Percentiles rank a stretch among this genome's conserved stretches.
Evolutionary conservation across 37 sponge, comb jelly and placozoan species (phyloP).

Genomic region (Ianthella basta): DNA sequence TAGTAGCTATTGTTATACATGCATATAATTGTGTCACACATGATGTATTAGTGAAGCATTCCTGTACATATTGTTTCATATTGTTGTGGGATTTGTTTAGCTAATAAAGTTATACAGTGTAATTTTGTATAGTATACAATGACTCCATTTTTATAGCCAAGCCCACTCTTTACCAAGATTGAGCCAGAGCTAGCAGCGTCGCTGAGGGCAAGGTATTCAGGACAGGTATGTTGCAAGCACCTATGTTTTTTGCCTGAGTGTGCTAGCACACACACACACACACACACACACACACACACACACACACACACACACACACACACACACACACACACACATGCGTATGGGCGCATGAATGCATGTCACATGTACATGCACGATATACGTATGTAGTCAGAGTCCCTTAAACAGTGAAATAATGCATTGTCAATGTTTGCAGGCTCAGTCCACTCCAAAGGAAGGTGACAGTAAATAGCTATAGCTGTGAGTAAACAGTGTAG

Average conservation of each 20-base stretch:
- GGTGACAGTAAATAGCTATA: no score
- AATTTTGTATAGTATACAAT: no score
- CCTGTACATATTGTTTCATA: neutral
- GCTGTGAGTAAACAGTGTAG: no score
- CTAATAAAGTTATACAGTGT: no score
- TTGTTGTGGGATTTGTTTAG: neutral
- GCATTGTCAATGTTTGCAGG: no score
- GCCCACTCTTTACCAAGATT: neutral
- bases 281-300: no score
- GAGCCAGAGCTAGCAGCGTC: neutral
- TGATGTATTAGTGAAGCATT: neutral
- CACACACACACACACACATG: conserved; percentile 12
- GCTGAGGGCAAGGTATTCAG: no score
- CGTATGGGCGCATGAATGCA: neutral
- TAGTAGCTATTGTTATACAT: neutral
- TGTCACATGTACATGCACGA: conserved; percentile 1
- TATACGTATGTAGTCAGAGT: no score
- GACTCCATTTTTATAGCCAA: neutral
- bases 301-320: no score
- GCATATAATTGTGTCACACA: neutral
- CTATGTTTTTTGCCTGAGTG: neutral
- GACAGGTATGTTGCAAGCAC: neutral
- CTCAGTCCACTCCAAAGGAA: no score
- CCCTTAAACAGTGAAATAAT: no score
- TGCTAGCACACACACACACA: no score